Evolutionary conservation across 2,888 invertebrate genomes (phyloP).

Genomic region (Drosophila cognata): DNA sequence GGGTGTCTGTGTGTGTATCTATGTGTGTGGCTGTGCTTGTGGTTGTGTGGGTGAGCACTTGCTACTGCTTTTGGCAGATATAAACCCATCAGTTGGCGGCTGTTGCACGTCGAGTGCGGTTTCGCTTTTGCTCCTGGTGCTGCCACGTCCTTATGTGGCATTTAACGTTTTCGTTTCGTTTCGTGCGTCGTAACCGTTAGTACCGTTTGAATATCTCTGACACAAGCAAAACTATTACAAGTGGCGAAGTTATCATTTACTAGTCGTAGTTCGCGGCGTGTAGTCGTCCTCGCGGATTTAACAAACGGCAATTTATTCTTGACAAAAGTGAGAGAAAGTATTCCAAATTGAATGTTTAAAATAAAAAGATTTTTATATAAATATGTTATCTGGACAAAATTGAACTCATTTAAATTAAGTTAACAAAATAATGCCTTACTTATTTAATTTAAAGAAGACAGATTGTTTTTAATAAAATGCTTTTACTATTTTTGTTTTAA

Average conservation of each 20-base stretch:
- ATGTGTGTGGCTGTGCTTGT: conserved; percentile 27
- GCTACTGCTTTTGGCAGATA: conserved; percentile 59
- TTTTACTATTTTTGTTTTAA: not conserved
- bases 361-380: not conserved
- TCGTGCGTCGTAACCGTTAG: conserved; percentile 32
- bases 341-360: not conserved
- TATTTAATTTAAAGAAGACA: not conserved
- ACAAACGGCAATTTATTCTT: not conserved
- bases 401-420: not conserved
- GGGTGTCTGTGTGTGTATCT: conserved; percentile 21
- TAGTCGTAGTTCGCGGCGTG: conserved; percentile 52
- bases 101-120: conserved; percentile 81
- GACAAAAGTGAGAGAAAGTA: conserved; percentile 3
- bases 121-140: conserved; percentile 40
- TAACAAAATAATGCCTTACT: not conserved
- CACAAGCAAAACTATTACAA: conserved; percentile 39
- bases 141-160: conserved; percentile 6
- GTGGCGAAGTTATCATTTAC: conserved; percentile 54
- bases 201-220: conserved; percentile 39
- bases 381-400: not conserved
- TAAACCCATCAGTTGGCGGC: conserved; percentile 76
- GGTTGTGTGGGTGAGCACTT: conserved; percentile 42
- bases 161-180: conserved; percentile 12
- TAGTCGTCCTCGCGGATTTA: conserved; percentile 52
- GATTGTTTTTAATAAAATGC: not conserved